Conservation (phyloP, 2,113 vertebrate genomes). For the Trichomycterus rosablanca region DNA sequence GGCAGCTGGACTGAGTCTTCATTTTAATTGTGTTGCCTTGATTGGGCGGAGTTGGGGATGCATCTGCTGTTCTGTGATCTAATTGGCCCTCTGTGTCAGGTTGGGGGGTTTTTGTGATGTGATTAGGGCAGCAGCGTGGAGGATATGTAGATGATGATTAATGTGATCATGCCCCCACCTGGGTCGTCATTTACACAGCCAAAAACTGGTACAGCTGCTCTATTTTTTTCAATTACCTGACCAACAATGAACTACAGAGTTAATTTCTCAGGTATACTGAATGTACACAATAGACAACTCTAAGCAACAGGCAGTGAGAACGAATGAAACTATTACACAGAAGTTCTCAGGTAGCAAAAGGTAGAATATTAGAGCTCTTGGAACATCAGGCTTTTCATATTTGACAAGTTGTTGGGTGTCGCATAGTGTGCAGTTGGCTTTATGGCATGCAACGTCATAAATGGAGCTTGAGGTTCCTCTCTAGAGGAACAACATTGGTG, state of each 20-base stretch:
- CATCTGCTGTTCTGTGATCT: constrained; percentile 66
- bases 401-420: too few species aligned
- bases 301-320: too few species aligned
- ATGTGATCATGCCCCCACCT: constrained; percentile 54
- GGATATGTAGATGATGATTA: constrained; percentile 71
- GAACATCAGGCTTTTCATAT: too few species aligned
- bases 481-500: neutral
- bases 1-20: neutral
- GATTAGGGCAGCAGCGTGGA: constrained; percentile 76
- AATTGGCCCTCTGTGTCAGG: constrained; percentile 67
- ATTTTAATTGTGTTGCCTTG: constrained; percentile 17
- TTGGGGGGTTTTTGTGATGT: constrained; percentile 66
- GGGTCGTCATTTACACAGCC: constrained; percentile 47
- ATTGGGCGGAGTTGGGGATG: constrained; percentile 54
- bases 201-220: neutral
- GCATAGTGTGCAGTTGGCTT: too few species aligned
- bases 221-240: neutral
- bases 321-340: too few species aligned
- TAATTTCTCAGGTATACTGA: neutral
- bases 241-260: neutral
- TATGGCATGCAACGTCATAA: too few species aligned
- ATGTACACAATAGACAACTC: neutral
- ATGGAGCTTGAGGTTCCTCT: too few species aligned
- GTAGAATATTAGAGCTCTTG: too few species aligned
- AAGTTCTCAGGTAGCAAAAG: too few species aligned